Evolutionary conservation across 37 sponge, comb jelly and placozoan genomes (phyloP).

Genomic region (Haliclona indistincta): DNA sequence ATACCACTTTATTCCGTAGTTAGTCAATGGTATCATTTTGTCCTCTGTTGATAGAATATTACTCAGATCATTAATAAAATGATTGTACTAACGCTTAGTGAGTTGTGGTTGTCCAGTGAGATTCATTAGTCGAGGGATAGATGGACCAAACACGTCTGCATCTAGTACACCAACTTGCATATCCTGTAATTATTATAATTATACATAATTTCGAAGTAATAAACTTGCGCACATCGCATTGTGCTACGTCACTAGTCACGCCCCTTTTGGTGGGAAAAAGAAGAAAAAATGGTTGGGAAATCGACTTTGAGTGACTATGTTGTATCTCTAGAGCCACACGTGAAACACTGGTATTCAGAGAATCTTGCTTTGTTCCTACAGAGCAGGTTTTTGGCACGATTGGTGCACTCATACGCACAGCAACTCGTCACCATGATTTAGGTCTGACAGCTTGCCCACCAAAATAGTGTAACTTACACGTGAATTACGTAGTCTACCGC

Average conservation of each 20-base stretch:
- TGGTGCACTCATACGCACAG: not conserved
- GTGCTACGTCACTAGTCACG: too few relatives aligned
- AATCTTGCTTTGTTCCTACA: too few relatives aligned
- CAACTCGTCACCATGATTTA: not conserved
- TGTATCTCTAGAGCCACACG: too few relatives aligned
- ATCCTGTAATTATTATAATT: not conserved
- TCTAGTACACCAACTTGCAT: constrained; percentile 89
- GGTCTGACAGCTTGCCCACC: not conserved
- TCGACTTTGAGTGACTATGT: too few relatives aligned
- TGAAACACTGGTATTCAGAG: too few relatives aligned
- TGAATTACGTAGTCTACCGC: not conserved
- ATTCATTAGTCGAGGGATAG: constrained; percentile 95
- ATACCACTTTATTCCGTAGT: constrained; percentile 95
- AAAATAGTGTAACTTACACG: not conserved
- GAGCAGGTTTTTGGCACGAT: too few relatives aligned
- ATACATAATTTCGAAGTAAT: not conserved
- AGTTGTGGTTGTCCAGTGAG: constrained; percentile 78
- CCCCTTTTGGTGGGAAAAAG: too few relatives aligned
- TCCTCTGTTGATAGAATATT: constrained; percentile 42
- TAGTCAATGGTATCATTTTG: constrained; percentile 85
- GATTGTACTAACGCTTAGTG: constrained; percentile 61
- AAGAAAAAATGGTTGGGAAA: too few relatives aligned
- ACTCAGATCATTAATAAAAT: not conserved
- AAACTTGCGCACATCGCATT: too few relatives aligned
- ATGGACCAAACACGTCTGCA: constrained; percentile 99